A percentile compares a stretch with the other conserved stretches of the same genome.
Conservation (phyloP, 1,140 invertebrate species). For the Lerema accius region DNA sequence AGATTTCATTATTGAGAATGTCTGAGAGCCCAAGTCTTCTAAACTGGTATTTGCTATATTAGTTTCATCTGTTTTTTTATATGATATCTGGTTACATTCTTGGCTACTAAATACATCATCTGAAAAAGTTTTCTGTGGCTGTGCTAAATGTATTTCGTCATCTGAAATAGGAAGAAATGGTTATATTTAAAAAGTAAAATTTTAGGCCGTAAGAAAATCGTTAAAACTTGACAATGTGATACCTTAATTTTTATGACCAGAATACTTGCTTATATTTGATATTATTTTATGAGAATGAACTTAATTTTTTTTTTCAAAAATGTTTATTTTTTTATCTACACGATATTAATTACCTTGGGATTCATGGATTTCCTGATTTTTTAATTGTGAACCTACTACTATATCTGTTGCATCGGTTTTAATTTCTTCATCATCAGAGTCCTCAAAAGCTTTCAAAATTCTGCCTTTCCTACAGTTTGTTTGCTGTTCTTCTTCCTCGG, state of each 20-base stretch:
- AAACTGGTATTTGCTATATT: slow-evolving; percentile 28
- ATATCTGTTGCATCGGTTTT: slow-evolving; percentile 17
- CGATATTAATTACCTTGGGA: slow-evolving; percentile 52
- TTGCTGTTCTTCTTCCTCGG: slow-evolving; percentile 48
- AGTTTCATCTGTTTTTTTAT: neutral
- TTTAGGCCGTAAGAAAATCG: too few species aligned
- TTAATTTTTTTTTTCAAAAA: too few species aligned
- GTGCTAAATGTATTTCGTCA: slow-evolving; percentile 66
- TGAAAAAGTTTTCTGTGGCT: slow-evolving; percentile 54
- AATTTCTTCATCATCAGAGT: slow-evolving; percentile 70
- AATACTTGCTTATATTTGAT: too few species aligned
- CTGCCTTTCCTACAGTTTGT: slow-evolving; percentile 55
- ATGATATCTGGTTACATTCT: slow-evolving; percentile 37
- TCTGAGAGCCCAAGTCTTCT: slow-evolving; percentile 54
- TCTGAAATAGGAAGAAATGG: slow-evolving; percentile 50
- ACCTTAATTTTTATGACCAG: too few species aligned
- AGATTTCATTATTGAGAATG: slow-evolving; percentile 62
- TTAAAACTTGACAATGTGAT: too few species aligned
- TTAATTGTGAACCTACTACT: slow-evolving; percentile 6
- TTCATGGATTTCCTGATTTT: slow-evolving; percentile 41
- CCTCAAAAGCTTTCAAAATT: slow-evolving; percentile 70
- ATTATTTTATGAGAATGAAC: too few species aligned
- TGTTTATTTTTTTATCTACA: too few species aligned
- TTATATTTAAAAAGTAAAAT: neutral
- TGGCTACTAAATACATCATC: slow-evolving; percentile 66